Conservation (phyloP, 2,113 vertebrate genomes). For the Callopanchax toddi region DNA sequence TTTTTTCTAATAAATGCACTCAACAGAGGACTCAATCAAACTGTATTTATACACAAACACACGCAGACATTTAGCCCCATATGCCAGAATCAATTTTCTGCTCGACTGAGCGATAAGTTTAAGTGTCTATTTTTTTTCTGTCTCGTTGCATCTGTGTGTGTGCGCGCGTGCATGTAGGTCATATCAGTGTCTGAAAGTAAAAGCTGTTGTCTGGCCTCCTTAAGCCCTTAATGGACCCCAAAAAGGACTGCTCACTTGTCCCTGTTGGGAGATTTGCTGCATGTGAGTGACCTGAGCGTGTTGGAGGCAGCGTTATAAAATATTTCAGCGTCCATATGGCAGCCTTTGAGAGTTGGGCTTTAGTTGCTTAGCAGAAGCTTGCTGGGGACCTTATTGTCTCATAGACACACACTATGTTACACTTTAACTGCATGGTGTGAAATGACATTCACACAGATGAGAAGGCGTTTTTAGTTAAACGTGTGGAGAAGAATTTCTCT, state of each 20-base stretch:
- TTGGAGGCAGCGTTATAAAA: slow-evolving; percentile 33
- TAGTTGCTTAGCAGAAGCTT: slow-evolving; percentile 28
- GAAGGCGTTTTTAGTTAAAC: neutral
- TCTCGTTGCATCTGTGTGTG: slow-evolving; percentile 31
- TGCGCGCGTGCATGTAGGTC: slow-evolving; percentile 40
- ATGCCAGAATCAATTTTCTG: slow-evolving; percentile 57
- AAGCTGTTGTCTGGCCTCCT: slow-evolving; percentile 57
- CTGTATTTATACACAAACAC: slow-evolving; percentile 14
- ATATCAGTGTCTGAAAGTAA: slow-evolving; percentile 56
- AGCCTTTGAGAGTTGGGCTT: slow-evolving; percentile 49
- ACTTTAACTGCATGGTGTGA: neutral
- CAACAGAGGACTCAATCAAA: neutral
- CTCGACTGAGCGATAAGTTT: slow-evolving; percentile 49
- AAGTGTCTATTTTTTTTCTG: slow-evolving; percentile 51
- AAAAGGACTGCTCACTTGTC: slow-evolving; percentile 20
- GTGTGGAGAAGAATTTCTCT: neutral
- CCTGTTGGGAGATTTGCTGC: slow-evolving; percentile 19
- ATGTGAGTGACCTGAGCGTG: slow-evolving; percentile 26
- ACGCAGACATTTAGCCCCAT: slow-evolving; percentile 5
- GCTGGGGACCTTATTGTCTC: slow-evolving; percentile 1
- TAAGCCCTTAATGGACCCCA: slow-evolving; percentile 61
- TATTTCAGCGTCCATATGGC: slow-evolving; percentile 53
- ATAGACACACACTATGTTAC: neutral
- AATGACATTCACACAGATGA: neutral
- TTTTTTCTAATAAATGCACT: neutral